Conservation (phyloP, 2,113 vertebrate genomes). For the Centrocercus urophasianus region DNA sequence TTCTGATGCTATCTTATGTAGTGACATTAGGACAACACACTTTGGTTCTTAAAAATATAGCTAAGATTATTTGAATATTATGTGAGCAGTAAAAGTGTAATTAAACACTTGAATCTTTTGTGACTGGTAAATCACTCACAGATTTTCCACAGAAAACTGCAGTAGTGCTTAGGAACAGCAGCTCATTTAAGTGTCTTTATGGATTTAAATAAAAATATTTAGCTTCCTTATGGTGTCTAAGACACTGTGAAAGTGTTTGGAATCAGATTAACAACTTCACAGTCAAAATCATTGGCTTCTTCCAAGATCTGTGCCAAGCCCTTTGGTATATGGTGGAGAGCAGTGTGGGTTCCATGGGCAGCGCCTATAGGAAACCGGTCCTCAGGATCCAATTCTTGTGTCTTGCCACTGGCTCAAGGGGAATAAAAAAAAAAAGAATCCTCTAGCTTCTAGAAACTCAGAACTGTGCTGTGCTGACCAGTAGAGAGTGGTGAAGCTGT, state of each 20-base stretch:
- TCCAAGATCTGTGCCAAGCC: neutral
- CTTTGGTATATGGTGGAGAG: accelerated
- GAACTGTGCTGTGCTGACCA: neutral
- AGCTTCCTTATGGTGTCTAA: neutral
- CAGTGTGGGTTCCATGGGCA: neutral
- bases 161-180: neutral
- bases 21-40: neutral
- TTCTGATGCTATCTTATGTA: neutral
- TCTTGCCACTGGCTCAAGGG: neutral
- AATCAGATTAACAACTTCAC: neutral
- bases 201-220: neutral
- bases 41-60: neutral
- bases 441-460: neutral
- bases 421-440: neutral
- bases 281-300: neutral
- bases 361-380: neutral
- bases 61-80: neutral
- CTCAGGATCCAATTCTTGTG: neutral
- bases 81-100: neutral
- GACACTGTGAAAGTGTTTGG: neutral
- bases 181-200: neutral
- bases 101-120: neutral
- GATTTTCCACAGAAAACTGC: neutral
- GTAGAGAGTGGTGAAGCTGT: neutral
- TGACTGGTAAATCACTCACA: neutral